Evolutionary conservation across 2,797 vertebrate species (phyloP).

Genomic region (Picus viridis): DNA sequence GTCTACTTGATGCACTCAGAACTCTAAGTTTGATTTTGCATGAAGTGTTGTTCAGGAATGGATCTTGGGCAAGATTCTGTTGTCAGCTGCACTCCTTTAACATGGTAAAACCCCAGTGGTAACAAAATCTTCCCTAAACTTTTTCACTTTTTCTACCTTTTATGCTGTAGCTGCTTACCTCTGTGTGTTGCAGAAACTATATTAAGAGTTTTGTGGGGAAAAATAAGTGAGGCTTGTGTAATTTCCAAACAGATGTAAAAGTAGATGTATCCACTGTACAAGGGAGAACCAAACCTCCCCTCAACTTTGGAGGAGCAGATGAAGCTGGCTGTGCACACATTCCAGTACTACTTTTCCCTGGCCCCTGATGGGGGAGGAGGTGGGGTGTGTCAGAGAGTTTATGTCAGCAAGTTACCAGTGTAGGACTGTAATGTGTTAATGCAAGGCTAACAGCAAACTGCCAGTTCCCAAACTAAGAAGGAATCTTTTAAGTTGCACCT

Average conservation of each 20-base stretch:
- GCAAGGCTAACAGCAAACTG: neutral
- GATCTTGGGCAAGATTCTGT: neutral
- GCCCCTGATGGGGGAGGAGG: neutral
- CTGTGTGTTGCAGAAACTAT: neutral
- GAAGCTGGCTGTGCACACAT: neutral
- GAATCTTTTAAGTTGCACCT: neutral
- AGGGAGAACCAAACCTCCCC: neutral
- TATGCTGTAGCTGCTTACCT: neutral
- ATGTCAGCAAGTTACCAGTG: neutral
- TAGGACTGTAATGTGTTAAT: neutral
- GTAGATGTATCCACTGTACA: neutral
- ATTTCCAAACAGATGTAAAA: neutral
- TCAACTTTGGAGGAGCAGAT: neutral
- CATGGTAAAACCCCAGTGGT: rapidly evolving
- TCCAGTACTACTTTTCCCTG: neutral
- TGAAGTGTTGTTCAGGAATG: neutral
- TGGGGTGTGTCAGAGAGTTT: neutral
- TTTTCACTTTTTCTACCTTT: neutral
- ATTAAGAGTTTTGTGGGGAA: neutral
- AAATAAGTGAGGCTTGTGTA: neutral
- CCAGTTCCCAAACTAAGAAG: neutral
- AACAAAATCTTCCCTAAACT: neutral
- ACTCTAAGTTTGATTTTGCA: neutral
- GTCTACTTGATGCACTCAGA: neutral
- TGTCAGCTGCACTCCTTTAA: neutral